Conservation (phyloP, 1,140 invertebrate genomes). For the Macrotrachela quadricornifera region DNA sequence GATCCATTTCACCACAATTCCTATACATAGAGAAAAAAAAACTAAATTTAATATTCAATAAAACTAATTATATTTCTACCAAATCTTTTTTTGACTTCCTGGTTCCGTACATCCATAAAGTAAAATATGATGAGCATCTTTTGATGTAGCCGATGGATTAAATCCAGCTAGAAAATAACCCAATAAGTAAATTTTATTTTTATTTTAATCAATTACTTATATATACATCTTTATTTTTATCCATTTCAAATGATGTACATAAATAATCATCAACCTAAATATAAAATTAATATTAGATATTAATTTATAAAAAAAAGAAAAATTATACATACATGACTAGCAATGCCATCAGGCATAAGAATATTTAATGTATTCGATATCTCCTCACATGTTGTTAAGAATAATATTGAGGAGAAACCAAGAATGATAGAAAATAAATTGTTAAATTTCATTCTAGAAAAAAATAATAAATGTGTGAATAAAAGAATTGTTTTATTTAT, state of each 20-base stretch:
- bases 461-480: no score
- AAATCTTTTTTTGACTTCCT: conserved; percentile 49
- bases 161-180: conserved; percentile 50
- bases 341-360: no score
- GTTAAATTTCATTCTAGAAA: no score
- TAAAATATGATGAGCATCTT: conserved; percentile 78
- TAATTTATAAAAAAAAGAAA: no score
- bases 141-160: conserved; percentile 72
- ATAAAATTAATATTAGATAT: no score
- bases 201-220: conserved; percentile 12
- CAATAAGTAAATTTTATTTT: neutral
- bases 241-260: conserved; percentile 15
- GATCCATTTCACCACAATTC: conserved; percentile 28
- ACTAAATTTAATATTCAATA: neutral
- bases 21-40: conserved; percentile 13
- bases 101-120: conserved; percentile 70
- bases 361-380: no score
- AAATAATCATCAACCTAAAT: conserved; percentile 14
- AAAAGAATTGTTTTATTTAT: no score
- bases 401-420: no score
- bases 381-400: no score
- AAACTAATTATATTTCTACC: conserved; percentile 34
- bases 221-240: conserved; percentile 11
- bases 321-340: no score
- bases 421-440: no score